Evolutionary conservation across 64 coral and sea anemone species (phyloP).

Genomic region (Montipora sp.): DNA sequence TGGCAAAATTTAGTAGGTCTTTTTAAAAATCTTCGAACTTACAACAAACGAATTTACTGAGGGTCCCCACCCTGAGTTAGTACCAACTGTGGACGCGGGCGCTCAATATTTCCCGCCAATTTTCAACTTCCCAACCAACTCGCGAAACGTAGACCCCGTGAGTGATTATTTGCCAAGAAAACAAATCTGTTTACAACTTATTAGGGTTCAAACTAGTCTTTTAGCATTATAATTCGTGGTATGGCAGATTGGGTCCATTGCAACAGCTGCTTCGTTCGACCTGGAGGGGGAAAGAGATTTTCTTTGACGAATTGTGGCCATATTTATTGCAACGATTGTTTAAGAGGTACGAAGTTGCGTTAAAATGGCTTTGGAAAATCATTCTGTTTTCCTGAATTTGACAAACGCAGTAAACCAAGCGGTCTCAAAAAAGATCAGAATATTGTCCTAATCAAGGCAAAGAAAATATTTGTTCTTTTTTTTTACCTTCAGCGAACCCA

Average conservation of each 20-base stretch:
- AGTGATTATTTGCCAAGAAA: background rate
- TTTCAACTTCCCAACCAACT: background rate
- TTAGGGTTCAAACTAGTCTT: background rate
- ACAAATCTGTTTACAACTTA: background rate
- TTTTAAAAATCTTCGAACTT: no score
- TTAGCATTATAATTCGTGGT: background rate
- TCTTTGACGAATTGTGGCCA: conserved; percentile 97
- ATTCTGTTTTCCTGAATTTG: background rate
- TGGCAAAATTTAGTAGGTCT: no score
- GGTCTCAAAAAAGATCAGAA: background rate
- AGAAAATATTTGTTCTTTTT: background rate
- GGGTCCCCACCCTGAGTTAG: conserved; percentile 11
- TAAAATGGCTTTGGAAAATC: background rate
- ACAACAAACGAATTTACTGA: no score
- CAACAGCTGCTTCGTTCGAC: conserved; percentile 85
- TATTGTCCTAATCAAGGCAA: background rate
- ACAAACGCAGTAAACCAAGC: background rate
- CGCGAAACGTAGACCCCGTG: background rate
- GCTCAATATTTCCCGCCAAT: conserved; percentile 31
- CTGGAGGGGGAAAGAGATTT: conserved; percentile 77
- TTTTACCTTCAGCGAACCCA: conserved; percentile 59
- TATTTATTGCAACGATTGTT: conserved; percentile 93
- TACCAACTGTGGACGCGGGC: background rate
- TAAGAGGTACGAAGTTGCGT: conserved; percentile 54
- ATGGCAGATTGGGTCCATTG: conserved; percentile 98